Evolutionary conservation across 2,888 invertebrate species (phyloP).

Genomic region (Meloe dianella): DNA sequence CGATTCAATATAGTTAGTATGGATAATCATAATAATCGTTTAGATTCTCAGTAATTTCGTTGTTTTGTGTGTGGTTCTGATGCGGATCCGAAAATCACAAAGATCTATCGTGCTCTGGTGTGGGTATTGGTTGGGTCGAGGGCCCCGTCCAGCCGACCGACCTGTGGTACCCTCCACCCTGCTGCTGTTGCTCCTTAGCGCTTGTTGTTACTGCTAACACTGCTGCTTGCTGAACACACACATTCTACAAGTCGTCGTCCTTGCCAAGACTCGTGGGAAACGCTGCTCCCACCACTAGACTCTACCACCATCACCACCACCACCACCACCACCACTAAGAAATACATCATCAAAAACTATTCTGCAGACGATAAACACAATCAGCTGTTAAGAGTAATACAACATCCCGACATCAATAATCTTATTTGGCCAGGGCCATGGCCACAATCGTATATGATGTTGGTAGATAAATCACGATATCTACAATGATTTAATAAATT

Average conservation of each 20-base stretch:
- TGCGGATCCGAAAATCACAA: background rate
- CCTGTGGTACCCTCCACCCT: slow-evolving; percentile 38
- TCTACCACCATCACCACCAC: background rate
- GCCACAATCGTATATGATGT: background rate
- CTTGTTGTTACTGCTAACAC: background rate
- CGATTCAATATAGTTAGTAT: too few species aligned
- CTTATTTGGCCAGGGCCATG: background rate
- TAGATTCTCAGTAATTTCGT: too few species aligned
- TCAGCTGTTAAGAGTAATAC: background rate
- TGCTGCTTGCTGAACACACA: slow-evolving; percentile 25
- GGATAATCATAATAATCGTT: too few species aligned
- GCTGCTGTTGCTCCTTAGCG: slow-evolving; percentile 15
- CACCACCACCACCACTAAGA: background rate
- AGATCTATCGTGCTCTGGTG: background rate
- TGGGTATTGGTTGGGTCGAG: slow-evolving; percentile 19
- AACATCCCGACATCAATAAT: too few species aligned
- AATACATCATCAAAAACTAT: background rate
- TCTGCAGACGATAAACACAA: slow-evolving; percentile 8
- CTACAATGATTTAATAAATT: background rate
- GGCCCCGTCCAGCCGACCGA: slow-evolving; percentile 36
- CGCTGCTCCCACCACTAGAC: slow-evolving; percentile 49
- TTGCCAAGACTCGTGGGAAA: slow-evolving; percentile 54
- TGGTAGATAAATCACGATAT: background rate
- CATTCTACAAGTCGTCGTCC: slow-evolving; percentile 56
- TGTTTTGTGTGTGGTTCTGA: background rate